phyloP scores from a whole-genome alignment of 1,140 invertebrate species.

The Drosophila athabasca region DNA sequence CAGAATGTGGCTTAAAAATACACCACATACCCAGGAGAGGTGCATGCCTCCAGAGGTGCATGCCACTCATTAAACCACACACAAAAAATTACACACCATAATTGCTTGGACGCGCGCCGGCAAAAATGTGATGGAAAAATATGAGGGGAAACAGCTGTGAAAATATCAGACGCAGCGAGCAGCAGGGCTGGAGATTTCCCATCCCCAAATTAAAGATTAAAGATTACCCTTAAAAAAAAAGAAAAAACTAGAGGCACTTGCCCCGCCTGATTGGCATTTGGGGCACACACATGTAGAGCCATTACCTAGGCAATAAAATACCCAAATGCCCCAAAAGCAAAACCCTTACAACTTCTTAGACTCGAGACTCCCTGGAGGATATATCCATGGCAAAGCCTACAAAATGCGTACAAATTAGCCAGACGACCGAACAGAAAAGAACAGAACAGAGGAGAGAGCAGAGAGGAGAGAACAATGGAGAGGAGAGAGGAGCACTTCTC shows the following conservation, averaged over 20 bases:
- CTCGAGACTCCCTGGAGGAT: constrained; percentile 28
- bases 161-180: no score
- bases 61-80: constrained; percentile 32
- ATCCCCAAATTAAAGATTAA: constrained; percentile 9
- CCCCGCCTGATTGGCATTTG: constrained; percentile 25
- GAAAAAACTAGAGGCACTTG: background rate
- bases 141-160: background rate
- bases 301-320: constrained; percentile 66
- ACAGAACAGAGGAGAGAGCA: background rate
- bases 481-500: constrained; percentile 57
- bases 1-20: constrained; percentile 69
- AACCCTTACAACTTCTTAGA: constrained; percentile 32
- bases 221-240: background rate
- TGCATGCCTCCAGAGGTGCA: background rate
- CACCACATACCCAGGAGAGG: constrained; percentile 20
- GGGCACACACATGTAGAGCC: constrained; percentile 12
- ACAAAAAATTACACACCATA: constrained; percentile 25
- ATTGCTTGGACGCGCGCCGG: background rate
- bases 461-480: constrained; percentile 12
- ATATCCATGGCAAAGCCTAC: constrained; percentile 28
- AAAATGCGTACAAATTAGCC: constrained; percentile 75
- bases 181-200: no score
- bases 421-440: constrained; percentile 18
- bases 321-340: constrained; percentile 9
- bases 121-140: constrained; percentile 9